These are phyloP conservation scores for Camelus bactrianus DNA, from an alignment of 2,113 vertebrate species.

Conservation along the genomic window DNA sequence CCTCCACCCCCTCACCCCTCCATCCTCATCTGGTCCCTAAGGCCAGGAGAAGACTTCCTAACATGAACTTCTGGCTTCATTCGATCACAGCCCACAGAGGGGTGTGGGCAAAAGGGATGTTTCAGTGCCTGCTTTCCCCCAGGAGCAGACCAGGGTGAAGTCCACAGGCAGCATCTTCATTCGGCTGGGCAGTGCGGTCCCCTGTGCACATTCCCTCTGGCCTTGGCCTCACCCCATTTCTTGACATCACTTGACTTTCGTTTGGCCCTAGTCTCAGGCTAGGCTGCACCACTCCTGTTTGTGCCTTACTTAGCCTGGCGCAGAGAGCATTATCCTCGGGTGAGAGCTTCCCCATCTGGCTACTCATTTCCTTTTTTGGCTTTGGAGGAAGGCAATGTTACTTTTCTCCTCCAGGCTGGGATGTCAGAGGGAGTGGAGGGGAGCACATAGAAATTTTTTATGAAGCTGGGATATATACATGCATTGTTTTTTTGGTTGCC, in stretches of 20 bases:
- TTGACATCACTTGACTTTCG: not conserved
- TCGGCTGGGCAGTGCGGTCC: not conserved
- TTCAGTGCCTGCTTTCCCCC: not conserved
- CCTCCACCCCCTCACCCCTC: too few relatives aligned
- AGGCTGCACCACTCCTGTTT: constrained; percentile 2
- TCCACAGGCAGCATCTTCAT: not conserved
- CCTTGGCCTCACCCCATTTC: not conserved
- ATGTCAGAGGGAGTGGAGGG: not conserved
- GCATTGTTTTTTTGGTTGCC: not conserved
- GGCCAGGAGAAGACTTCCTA: not conserved
- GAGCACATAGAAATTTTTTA: not conserved
- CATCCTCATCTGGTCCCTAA: not conserved
- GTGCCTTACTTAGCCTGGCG: constrained; percentile 33
- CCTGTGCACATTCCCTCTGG: not conserved
- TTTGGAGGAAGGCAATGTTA: constrained; percentile 43
- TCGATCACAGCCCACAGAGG: not conserved
- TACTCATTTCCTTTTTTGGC: constrained; percentile 55
- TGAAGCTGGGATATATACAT: not conserved
- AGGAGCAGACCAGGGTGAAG: not conserved
- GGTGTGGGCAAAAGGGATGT: not conserved
- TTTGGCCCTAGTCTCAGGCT: not conserved
- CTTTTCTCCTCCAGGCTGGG: not conserved
- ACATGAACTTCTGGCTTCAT: not conserved
- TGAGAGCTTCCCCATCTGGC: constrained; percentile 62
- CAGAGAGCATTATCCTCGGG: not conserved